Percentiles rank a stretch among this genome's conserved stretches.
Conservation (phyloP, 2,888 invertebrate genomes). For the Chesias legatella region DNA sequence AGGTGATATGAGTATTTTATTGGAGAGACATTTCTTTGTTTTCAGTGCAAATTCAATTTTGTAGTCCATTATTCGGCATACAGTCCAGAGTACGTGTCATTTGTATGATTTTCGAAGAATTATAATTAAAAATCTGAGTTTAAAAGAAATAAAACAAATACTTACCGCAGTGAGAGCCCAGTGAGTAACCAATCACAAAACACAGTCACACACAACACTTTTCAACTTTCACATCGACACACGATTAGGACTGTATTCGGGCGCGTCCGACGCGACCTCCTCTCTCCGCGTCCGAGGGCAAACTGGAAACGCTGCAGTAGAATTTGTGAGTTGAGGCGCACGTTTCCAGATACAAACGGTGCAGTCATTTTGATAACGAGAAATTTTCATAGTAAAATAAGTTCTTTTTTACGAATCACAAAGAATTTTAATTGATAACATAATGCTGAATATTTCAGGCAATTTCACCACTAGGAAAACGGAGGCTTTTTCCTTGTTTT, state of each 20-base stretch:
- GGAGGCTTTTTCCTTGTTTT: too few species aligned
- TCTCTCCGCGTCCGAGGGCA: not conserved
- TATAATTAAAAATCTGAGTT: too few species aligned
- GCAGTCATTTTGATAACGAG: constrained; percentile 10
- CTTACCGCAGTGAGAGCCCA: constrained; percentile 7
- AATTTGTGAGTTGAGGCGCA: constrained; percentile 9
- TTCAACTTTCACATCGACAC: constrained; percentile 7
- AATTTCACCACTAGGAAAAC: too few species aligned
- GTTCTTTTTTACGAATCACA: too few species aligned
- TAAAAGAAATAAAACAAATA: not conserved
- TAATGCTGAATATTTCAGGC: too few species aligned
- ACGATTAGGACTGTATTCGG: not conserved
- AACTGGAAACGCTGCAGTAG: constrained; percentile 19
- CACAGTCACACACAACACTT: constrained; percentile 12
- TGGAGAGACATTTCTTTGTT: too few species aligned
- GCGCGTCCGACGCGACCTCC: constrained; percentile 2
- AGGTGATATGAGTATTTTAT: too few species aligned
- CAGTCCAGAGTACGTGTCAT: too few species aligned
- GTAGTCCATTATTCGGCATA: too few species aligned
- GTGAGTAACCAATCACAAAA: constrained; percentile 6
- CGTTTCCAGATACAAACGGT: constrained; percentile 15
- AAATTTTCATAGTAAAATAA: not conserved
- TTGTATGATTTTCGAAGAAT: too few species aligned
- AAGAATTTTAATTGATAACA: too few species aligned
- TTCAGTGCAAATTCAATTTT: too few species aligned